These are phyloP conservation scores for Lepidotrigona ventralis DNA, from an alignment of 1,140 invertebrate species.

Conservation along the genomic window DNA sequence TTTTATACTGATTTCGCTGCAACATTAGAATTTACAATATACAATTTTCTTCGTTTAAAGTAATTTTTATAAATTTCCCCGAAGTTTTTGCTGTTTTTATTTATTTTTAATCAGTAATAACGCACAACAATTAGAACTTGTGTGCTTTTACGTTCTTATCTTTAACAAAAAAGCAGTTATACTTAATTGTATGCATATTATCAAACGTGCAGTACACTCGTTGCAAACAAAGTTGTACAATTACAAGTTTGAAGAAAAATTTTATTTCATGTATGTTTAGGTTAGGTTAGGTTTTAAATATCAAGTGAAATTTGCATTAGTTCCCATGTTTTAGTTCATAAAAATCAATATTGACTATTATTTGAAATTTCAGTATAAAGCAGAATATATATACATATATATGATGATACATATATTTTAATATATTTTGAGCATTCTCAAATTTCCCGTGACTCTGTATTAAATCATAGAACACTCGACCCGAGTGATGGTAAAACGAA, in stretches of 20 bases:
- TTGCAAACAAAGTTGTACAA: neutral
- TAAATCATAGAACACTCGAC: no score
- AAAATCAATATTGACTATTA: neutral
- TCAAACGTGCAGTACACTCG: neutral
- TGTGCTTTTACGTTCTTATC: neutral
- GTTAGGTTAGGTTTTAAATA: no score
- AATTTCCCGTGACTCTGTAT: neutral
- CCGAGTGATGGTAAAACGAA: no score
- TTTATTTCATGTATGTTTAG: neutral
- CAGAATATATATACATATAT: neutral
- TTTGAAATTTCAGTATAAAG: neutral
- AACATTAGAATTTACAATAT: no score
- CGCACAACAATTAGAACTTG: neutral
- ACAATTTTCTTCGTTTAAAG: neutral
- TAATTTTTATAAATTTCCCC: neutral
- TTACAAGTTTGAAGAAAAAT: neutral
- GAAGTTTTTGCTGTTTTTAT: no score
- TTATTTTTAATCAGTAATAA: neutral
- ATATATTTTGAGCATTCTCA: neutral
- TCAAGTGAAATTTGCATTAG: neutral
- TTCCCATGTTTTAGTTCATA: neutral
- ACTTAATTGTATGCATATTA: neutral
- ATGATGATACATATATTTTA: neutral
- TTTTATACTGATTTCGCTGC: no score
- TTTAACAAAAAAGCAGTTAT: neutral